phyloP scores from a whole-genome alignment of 2,113 vertebrate species.

The Lagopus muta region DNA sequence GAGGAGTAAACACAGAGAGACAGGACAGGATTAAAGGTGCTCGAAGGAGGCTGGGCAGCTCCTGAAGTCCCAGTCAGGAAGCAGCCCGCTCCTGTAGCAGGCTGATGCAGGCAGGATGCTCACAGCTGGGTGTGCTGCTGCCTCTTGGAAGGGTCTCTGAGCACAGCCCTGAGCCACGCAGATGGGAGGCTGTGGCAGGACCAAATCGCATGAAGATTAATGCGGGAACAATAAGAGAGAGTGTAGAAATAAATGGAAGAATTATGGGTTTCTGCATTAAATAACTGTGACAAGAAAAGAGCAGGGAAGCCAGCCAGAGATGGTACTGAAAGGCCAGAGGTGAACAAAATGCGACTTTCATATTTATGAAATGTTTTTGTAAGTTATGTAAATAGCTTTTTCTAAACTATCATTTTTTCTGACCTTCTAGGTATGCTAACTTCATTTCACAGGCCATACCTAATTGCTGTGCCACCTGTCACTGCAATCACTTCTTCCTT shows the following conservation, averaged over 20 bases:
- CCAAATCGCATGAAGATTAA: not conserved
- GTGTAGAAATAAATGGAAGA: not conserved
- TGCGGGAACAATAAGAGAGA: not conserved
- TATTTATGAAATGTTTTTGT: not conserved
- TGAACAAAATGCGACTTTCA: not conserved
- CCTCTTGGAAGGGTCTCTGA: not conserved
- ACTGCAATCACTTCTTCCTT: not conserved
- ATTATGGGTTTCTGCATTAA: not conserved
- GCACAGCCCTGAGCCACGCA: accelerated
- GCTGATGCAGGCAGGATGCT: not conserved
- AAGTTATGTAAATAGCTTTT: accelerated
- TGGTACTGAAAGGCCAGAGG: not conserved
- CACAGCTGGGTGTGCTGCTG: not conserved
- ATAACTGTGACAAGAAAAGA: not conserved
- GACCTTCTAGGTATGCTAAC: not conserved
- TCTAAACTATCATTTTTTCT: not conserved
- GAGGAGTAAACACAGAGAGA: not conserved
- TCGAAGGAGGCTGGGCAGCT: not conserved
- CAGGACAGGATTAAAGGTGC: not conserved
- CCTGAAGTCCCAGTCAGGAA: not conserved
- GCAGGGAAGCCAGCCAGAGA: not conserved
- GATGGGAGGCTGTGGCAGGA: not conserved
- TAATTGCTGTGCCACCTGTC: not conserved
- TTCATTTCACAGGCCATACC: not conserved
- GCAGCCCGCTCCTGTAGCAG: not conserved